A percentile compares a stretch with the other conserved stretches of the same genome.
Conservation (phyloP, 2,113 vertebrate genomes). For the Notothenia rossii region DNA sequence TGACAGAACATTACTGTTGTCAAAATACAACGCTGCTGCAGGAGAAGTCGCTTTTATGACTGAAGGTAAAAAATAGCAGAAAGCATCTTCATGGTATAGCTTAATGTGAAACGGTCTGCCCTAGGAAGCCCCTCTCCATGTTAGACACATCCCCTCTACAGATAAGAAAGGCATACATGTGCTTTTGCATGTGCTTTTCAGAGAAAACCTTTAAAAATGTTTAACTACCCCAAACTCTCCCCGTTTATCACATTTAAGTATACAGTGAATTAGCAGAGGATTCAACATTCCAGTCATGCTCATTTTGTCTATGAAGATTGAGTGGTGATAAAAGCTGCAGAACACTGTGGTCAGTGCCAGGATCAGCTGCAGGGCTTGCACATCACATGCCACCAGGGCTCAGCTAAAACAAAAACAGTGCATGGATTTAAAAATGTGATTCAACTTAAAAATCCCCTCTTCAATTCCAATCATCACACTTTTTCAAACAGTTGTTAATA, state of each 20-base stretch:
- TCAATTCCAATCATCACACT: not conserved
- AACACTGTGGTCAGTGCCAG: conserved; percentile 18
- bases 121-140: conserved; percentile 41
- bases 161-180: conserved; percentile 4
- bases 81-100: not conserved
- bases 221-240: not conserved
- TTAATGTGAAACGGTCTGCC: not conserved
- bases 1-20: too few species aligned
- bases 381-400: conserved; percentile 50
- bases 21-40: not conserved
- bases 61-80: not conserved
- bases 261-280: conserved; percentile 8
- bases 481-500: not conserved
- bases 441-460: too few species aligned
- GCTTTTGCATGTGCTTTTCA: not conserved
- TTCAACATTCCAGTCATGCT: conserved; percentile 21
- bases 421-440: not conserved
- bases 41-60: not conserved
- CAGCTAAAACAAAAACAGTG: not conserved
- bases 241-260: not conserved
- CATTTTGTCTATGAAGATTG: conserved; percentile 32
- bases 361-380: conserved; percentile 39
- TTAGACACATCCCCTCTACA: conserved; percentile 3
- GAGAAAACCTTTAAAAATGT: not conserved
- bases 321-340: conserved; percentile 11